These are phyloP conservation scores for Hyperoplus lanceolatus DNA, from an alignment of 2,797 vertebrate genomes.

Conservation along the genomic window DNA sequence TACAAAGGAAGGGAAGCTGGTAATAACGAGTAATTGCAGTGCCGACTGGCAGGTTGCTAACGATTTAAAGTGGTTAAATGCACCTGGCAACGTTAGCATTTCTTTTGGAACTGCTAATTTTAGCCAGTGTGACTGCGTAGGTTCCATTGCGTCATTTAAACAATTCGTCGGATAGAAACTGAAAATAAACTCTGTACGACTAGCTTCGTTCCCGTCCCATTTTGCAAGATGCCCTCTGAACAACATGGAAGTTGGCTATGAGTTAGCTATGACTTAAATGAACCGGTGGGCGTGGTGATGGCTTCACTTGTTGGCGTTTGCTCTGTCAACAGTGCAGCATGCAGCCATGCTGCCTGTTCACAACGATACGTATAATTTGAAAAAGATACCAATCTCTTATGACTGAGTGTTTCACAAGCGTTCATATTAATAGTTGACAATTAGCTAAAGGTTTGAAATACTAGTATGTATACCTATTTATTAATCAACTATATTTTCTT, in stretches of 20 bases:
- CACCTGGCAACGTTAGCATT: not conserved
- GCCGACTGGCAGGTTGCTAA: not conserved
- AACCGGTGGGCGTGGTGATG: slow-evolving; percentile 48
- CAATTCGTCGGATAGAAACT: not conserved
- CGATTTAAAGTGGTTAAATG: not conserved
- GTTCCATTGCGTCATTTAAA: not conserved
- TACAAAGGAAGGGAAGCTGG: rapidly evolving
- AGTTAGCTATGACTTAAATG: not conserved
- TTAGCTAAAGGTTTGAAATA: not conserved
- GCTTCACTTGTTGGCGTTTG: slow-evolving; percentile 22
- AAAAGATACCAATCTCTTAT: no score
- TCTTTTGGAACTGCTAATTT: not conserved
- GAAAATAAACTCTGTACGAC: rapidly evolving
- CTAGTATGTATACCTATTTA: no score
- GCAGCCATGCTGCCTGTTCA: not conserved
- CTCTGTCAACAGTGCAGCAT: slow-evolving; percentile 36
- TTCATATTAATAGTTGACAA: no score
- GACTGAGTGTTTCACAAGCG: not conserved
- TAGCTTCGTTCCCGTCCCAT: not conserved
- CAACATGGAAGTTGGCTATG: not conserved
- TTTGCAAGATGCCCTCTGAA: rapidly evolving
- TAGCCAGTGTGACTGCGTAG: not conserved
- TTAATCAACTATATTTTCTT: not conserved
- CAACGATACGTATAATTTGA: no score
- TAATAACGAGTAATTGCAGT: not conserved